phyloP scores from a whole-genome alignment of 2,113 vertebrate species.

The Caranx ignobilis region DNA sequence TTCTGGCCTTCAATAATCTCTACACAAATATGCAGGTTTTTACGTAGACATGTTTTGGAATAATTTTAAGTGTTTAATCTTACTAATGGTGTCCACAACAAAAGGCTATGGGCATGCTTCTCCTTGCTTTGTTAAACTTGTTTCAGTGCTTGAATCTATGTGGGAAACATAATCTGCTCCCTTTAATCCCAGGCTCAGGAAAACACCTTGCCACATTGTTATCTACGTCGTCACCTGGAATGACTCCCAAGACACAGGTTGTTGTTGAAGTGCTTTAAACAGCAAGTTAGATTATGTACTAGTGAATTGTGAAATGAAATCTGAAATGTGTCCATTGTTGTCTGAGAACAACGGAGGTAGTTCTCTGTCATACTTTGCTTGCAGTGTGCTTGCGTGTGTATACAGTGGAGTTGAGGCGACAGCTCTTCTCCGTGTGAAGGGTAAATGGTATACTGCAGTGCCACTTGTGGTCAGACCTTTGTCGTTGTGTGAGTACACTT shows the following conservation, averaged over 20 bases:
- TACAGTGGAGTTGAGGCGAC: background rate
- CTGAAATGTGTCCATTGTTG: background rate
- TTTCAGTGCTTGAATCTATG: background rate
- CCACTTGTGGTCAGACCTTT: too few relatives aligned
- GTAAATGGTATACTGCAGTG: background rate
- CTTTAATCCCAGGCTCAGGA: background rate
- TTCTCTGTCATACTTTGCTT: background rate
- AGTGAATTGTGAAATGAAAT: background rate
- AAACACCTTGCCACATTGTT: slow-evolving; percentile 1
- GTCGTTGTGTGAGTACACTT: background rate
- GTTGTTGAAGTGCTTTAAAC: background rate
- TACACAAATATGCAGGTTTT: slow-evolving; percentile 9
- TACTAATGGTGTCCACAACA: background rate
- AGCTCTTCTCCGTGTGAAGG: background rate
- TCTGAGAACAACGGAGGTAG: background rate
- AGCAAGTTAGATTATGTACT: background rate
- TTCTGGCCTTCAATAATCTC: background rate
- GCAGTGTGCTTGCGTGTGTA: background rate
- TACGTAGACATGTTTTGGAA: background rate
- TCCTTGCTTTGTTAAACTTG: background rate
- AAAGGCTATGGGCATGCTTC: background rate
- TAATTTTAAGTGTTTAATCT: background rate
- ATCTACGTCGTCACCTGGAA: slow-evolving; percentile 9
- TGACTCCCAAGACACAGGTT: slow-evolving; percentile 7
- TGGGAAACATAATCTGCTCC: slow-evolving; percentile 1